These are phyloP conservation scores for Polydesmus complanatus DNA, from an alignment of 2,888 invertebrate species.

Conservation along the genomic window DNA sequence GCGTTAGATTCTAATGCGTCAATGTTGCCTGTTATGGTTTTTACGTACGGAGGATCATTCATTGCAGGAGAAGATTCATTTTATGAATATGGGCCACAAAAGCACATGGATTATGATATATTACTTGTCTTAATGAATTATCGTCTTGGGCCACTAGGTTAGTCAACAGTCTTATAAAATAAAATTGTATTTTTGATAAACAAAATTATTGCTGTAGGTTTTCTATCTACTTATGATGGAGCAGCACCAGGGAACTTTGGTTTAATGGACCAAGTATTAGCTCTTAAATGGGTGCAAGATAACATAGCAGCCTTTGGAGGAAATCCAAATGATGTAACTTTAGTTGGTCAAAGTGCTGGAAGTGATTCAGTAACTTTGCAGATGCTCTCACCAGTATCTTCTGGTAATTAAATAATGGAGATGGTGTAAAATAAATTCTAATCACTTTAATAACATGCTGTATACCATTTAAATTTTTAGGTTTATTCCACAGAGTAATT, in stretches of 20 bases:
- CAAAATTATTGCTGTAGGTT: not conserved
- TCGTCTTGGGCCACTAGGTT: not conserved
- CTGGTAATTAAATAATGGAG: not conserved
- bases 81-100: not conserved
- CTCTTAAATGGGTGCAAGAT: not conserved
- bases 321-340: not conserved
- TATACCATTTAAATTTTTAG: not conserved
- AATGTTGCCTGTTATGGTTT: not conserved
- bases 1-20: not conserved
- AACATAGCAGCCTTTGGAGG: not conserved
- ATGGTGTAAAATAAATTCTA: not conserved
- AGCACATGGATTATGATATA: not conserved
- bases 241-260: not conserved
- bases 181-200: not conserved
- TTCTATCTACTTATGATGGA: not conserved
- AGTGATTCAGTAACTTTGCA: not conserved
- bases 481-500: not conserved
- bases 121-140: not conserved
- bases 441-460: not conserved
- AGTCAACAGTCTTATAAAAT: too few species aligned
- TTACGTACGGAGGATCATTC: not conserved
- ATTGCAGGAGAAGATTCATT: not conserved
- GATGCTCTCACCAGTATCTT: not conserved
- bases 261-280: not conserved
- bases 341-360: constrained; percentile 3